Base-by-base conservation (phyloP, 2,797 vertebrate genomes). In the Eurystomus glaucurus region DNA sequence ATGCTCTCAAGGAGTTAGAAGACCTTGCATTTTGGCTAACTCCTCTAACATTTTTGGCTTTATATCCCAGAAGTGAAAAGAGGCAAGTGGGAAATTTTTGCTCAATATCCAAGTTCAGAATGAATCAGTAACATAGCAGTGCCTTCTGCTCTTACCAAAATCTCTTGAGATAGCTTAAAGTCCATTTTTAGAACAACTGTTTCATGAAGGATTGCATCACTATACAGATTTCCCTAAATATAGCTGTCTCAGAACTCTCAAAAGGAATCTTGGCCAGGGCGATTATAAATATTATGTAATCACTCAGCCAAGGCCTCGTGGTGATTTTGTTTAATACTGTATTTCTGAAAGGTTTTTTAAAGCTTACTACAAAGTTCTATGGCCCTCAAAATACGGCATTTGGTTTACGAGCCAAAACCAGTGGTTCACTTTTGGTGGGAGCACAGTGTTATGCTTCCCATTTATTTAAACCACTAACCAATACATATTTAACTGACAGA, bases 71-170 rank as follows among this genome's bases (percentile, higher is more conserved):
- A 93, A 97, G 26, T 64, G 75, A 94, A 97, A 97, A 97, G 95
- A 98, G 85, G 80, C 96, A 98, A 97, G 61, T 94, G 96, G 97
- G 97, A 98, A 96, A 96, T 90, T 96, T 95, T 80, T 79, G 97
- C 9, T 2, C 80, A 95, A 65, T 74, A 83, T 97, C 89, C 92
- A 94, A 96, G 92, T 86, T 96, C 95, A 96, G 96, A 97, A 97
- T 86, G 96, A 97, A 97, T 96, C 93, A 91, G 66, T 90, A 96
- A 97, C 88, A 95, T 8, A 83, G 60, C 72, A 95, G 88, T 81
- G 75, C 97, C 97, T 97, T 97, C 97, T 94, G 92, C 88, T 97
- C 78, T 78, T 93, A 97, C 93, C 88, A 92, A 90, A 97, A 96
- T 79, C 94, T 94, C 95, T 51, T n/a, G 90, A 97, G 95, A 92